phyloP scores from a whole-genome alignment of 2,888 invertebrate genomes.

The Drosophila nigricruria region DNA sequence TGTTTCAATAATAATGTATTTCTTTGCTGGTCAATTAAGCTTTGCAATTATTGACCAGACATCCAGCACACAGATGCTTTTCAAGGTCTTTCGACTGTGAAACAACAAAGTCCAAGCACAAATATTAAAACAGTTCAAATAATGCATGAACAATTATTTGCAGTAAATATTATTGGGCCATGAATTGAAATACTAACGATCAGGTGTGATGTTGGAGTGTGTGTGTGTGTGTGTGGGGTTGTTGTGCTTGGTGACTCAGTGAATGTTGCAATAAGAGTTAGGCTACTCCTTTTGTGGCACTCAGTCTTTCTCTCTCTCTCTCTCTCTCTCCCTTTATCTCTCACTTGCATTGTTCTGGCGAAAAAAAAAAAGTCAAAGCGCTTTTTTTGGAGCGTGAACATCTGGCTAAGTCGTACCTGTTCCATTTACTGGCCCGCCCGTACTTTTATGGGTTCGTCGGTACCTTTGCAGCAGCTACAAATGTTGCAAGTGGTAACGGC shows the following conservation, averaged over 20 bases:
- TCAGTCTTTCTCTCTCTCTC: neutral
- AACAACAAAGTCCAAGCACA: constrained; percentile 14
- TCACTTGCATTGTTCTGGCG: constrained; percentile 57
- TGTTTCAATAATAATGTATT: constrained; percentile 29
- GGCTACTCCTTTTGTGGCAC: constrained; percentile 6
- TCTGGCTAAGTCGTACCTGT: constrained; percentile 71
- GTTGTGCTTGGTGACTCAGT: constrained; percentile 41
- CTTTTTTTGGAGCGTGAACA: constrained; percentile 78
- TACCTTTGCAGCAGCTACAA: constrained; percentile 65
- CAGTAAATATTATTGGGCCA: constrained; percentile 61
- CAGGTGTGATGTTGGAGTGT: constrained; percentile 20
- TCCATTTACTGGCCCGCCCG: constrained; percentile 77
- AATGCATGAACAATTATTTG: constrained; percentile 64
- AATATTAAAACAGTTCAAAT: constrained; percentile 52
- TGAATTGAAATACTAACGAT: constrained; percentile 57
- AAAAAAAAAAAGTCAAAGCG: constrained; percentile 61
- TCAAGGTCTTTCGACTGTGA: constrained; percentile 20
- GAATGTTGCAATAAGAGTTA: constrained; percentile 26
- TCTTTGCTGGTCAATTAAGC: constrained; percentile 52
- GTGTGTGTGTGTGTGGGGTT: constrained; percentile 12
- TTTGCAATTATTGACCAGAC: constrained; percentile 58
- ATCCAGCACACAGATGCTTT: constrained; percentile 8
- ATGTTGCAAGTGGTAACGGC: constrained; percentile 69
- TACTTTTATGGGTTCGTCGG: constrained; percentile 77
- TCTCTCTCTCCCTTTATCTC: constrained; percentile 8